Percentiles rank a stretch among this genome's conserved stretches.
These are phyloP conservation scores for Orgyia antiqua DNA, from an alignment of 2,888 invertebrate genomes.

Conservation along the genomic window DNA sequence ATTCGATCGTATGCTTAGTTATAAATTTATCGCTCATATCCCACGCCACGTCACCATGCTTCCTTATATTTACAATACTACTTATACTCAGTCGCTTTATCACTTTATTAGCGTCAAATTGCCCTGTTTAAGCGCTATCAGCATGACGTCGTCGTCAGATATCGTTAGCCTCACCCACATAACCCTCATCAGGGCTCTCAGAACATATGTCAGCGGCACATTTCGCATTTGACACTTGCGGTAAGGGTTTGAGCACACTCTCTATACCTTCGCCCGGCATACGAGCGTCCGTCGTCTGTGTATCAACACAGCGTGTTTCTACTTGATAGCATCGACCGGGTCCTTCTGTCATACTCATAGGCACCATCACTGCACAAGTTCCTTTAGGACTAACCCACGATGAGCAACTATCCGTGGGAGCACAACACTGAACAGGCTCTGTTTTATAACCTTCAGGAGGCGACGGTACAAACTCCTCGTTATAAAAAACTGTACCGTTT, in stretches of 20 bases:
- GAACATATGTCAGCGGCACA: conserved; percentile 77
- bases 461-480: conserved; percentile 81
- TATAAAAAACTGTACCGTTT: conserved; percentile 67
- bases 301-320: conserved; percentile 79
- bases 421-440: conserved; percentile 72
- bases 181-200: conserved; percentile 92
- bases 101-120: conserved; percentile 68
- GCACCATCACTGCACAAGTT: conserved; percentile 73
- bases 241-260: conserved; percentile 58
- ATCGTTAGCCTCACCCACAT: conserved; percentile 88
- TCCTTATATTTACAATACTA: conserved; percentile 53
- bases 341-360: conserved; percentile 62
- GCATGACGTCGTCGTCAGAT: conserved; percentile 80
- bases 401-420: conserved; percentile 60
- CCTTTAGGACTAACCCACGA: conserved; percentile 72
- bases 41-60: conserved; percentile 23
- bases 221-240: conserved; percentile 68
- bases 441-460: conserved; percentile 85
- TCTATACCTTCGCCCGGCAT: conserved; percentile 60
- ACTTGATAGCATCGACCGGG: conserved; percentile 72
- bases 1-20: conserved; percentile 27
- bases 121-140: conserved; percentile 64
- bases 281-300: conserved; percentile 77
- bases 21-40: conserved; percentile 24
- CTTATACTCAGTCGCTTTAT: conserved; percentile 74